Percentiles rank a stretch among this genome's conserved stretches.
phyloP scores from a whole-genome alignment of 2,888 invertebrate genomes.

The Folsomia manolachei region DNA sequence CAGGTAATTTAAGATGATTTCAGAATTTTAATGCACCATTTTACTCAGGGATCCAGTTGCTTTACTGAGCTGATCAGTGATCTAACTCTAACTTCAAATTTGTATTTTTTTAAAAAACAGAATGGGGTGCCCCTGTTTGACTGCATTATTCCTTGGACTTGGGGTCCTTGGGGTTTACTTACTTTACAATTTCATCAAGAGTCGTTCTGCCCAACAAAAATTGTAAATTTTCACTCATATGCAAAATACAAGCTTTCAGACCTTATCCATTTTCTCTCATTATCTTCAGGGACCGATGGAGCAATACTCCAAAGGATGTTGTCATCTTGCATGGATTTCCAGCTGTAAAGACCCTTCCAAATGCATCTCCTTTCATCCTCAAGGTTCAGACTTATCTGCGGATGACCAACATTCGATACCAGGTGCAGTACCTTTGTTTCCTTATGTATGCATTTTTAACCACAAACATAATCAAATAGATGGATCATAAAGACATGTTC shows the following conservation, averaged over 20 bases:
- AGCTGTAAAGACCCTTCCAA: conserved; percentile 16
- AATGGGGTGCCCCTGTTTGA: background rate
- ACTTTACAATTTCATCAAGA: background rate
- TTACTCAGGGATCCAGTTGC: no score
- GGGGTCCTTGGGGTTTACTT: background rate
- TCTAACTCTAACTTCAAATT: no score
- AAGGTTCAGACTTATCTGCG: conserved; percentile 34
- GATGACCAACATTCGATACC: conserved; percentile 34
- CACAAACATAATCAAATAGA: conserved; percentile 23
- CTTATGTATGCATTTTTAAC: conserved; percentile 17
- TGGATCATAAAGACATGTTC: conserved; percentile 24
- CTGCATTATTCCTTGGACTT: background rate
- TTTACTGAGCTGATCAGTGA: no score
- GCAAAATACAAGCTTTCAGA: background rate
- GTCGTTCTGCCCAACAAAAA: background rate
- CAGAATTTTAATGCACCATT: no score
- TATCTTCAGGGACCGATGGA: conserved; percentile 8
- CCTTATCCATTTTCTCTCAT: no score
- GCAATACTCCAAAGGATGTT: conserved; percentile 13
- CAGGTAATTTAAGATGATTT: no score
- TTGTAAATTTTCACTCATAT: background rate
- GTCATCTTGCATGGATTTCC: conserved; percentile 25
- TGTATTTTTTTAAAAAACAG: no score
- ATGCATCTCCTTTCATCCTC: conserved; percentile 31
- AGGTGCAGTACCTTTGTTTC: no score